These are phyloP conservation scores for Campoplex capitator DNA, from an alignment of 2,888 invertebrate species.

Conservation along the genomic window DNA sequence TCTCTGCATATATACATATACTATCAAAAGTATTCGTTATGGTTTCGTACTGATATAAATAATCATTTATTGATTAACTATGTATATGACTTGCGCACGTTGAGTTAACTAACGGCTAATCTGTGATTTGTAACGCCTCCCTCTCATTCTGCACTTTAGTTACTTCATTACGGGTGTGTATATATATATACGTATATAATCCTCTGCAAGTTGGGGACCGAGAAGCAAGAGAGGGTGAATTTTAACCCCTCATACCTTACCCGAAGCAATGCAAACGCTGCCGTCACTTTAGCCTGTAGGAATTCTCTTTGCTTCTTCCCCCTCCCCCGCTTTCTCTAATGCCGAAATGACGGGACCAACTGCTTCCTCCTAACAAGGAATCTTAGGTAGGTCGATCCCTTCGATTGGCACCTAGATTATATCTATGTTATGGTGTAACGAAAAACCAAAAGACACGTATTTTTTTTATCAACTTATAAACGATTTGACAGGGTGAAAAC, in stretches of 20 bases:
- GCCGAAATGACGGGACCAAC: too few species aligned
- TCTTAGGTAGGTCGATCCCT: too few species aligned
- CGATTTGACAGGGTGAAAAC: too few species aligned
- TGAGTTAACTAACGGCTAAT: constrained; percentile 84
- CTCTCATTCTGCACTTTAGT: constrained; percentile 70
- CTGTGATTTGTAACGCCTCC: constrained; percentile 84
- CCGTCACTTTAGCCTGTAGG: constrained; percentile 66
- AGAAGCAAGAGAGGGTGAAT: constrained; percentile 50
- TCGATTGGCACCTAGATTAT: too few species aligned
- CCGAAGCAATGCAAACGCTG: constrained; percentile 51
- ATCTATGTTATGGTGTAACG: too few species aligned
- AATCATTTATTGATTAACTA: constrained; percentile 85
- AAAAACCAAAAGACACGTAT: too few species aligned
- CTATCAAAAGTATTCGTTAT: not conserved
- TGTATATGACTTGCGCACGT: constrained; percentile 83
- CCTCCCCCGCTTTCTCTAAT: constrained; percentile 68
- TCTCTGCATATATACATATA: not conserved
- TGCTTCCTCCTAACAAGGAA: too few species aligned
- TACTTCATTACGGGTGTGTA: constrained; percentile 1
- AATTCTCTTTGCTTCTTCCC: constrained; percentile 52
- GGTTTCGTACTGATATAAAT: constrained; percentile 78
- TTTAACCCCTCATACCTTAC: constrained; percentile 33
- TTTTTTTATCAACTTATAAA: too few species aligned
- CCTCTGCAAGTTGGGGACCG: constrained; percentile 51
- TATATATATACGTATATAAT: constrained; percentile 45